Base-by-base conservation (phyloP, 2,888 invertebrate genomes). In the Drymonia ruficornis region DNA sequence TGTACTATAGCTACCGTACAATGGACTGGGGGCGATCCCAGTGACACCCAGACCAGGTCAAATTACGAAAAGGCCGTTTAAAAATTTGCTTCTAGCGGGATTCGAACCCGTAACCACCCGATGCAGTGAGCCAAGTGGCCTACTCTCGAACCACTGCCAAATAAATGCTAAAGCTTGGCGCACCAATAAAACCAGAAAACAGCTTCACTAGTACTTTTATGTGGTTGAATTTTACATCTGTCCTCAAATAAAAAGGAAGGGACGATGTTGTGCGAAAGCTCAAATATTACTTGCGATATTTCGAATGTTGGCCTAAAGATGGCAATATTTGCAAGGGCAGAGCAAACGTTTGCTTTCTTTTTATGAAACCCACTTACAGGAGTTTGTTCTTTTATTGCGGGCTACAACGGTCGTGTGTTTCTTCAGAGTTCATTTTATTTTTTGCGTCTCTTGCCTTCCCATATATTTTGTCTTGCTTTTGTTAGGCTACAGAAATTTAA, bases 291-390 rank as follows among this genome's bases (percentile, higher is more conserved):
- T 63, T 59, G 61, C 53, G 31, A 47, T 13, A 73, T 76, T 76
- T 69, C 74, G 66, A 79, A 76, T 72, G 73, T 71, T 65, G 56
- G 63, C 55, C 56, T 55, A 58, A 70, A 70, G 63, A 73, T 68
- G 67, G 70, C 70, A 78, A 80, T 83, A 80, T 84, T 78, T 79
- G 73, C 69, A 61, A 62, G 70, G 65, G 63, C 56, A 67, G 67
- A 70, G 77, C 70, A 78, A 80, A 71, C 74, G 73, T 77, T 81
- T 74, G 65, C 70, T 73, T 76, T 76, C 75, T 78, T 76, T 78
- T 74, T 78, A 76, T 78, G 76, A 76, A 78, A 78, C 75, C 72
- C 56, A 71, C 72, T 76, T 73, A 72, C 63, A 59, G 56, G 70
- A 76, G 68, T 78, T 78, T 78, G 70, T 68, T 70, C 61, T 70